These are phyloP conservation scores for Apocheima hispidaria DNA, from an alignment of 2,888 invertebrate species.

Conservation along the genomic window DNA sequence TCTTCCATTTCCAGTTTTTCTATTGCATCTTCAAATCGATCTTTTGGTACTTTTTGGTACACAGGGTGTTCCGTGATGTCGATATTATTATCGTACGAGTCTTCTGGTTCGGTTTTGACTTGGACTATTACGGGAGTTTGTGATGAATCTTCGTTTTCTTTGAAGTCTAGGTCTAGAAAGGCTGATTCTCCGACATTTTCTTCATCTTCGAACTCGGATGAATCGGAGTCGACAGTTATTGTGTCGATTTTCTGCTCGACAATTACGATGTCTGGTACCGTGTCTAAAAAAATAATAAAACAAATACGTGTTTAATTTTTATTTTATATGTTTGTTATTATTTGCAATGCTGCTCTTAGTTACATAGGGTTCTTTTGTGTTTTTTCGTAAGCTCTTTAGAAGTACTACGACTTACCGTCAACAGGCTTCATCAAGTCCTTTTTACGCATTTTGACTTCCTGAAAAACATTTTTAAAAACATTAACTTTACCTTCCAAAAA, in stretches of 20 bases:
- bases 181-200: constrained; percentile 25
- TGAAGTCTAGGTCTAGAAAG: not conserved
- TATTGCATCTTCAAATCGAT: constrained; percentile 37
- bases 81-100: constrained; percentile 28
- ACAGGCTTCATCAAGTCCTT: constrained; percentile 33
- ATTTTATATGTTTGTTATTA: not conserved
- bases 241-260: constrained; percentile 71
- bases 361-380: not conserved
- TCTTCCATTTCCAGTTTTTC: constrained; percentile 35
- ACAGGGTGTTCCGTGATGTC: constrained; percentile 28
- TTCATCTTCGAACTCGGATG: constrained; percentile 55
- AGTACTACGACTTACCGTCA: constrained; percentile 46
- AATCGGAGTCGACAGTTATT: constrained; percentile 61
- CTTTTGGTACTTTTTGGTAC: constrained; percentile 20
- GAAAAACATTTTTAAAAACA: constrained; percentile 34
- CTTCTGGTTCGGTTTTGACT: constrained; percentile 50
- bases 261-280: constrained; percentile 61
- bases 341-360: not conserved
- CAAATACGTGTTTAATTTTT: not conserved
- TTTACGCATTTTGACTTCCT: constrained; percentile 48
- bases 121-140: constrained; percentile 25
- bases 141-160: constrained; percentile 5
- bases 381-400: not conserved
- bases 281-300: constrained; percentile 53
- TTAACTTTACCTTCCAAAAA: not conserved